Percentiles rank a stretch among this genome's conserved stretches.
These are phyloP conservation scores for Athalia cordata DNA, from an alignment of 2,888 invertebrate genomes.

Conservation along the genomic window DNA sequence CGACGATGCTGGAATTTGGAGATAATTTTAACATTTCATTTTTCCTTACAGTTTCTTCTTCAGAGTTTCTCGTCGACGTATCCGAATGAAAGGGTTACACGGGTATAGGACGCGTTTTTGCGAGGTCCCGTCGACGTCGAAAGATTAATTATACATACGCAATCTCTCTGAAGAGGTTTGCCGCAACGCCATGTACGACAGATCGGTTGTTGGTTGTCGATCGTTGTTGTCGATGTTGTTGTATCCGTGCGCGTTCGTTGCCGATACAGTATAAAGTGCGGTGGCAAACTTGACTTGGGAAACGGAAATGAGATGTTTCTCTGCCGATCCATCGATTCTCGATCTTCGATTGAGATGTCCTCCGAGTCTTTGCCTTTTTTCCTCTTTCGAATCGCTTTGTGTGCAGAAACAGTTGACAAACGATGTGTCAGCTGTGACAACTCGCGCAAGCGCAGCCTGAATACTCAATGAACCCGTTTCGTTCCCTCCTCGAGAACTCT, in stretches of 20 bases:
- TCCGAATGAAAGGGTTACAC: too few species aligned
- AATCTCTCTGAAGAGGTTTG: neutral
- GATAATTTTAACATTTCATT: too few species aligned
- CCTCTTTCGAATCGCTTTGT: constrained; percentile 59
- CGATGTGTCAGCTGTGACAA: constrained; percentile 74
- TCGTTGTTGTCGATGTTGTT: too few species aligned
- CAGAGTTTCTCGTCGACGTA: too few species aligned
- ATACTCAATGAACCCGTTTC: constrained; percentile 68
- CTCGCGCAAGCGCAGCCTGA: constrained; percentile 72
- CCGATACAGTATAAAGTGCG: too few species aligned
- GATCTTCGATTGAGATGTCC: constrained; percentile 67
- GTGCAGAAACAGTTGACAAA: constrained; percentile 71
- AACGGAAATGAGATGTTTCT: constrained; percentile 59
- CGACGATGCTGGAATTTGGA: too few species aligned
- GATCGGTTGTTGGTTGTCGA: too few species aligned
- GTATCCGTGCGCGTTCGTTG: too few species aligned
- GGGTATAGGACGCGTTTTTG: too few species aligned
- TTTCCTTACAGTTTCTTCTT: too few species aligned
- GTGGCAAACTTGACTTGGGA: constrained; percentile 1
- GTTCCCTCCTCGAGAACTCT: constrained; percentile 5
- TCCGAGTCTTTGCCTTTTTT: constrained; percentile 59
- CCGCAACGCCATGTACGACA: neutral
- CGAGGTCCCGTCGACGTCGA: neutral
- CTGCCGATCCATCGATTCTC: constrained; percentile 58
- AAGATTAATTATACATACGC: constrained; percentile 34